Evolutionary conservation across 2,797 vertebrate species (phyloP), one percentile per base, ranked within the genome.

Genomic region (Peromyscus attwateri): DNA sequence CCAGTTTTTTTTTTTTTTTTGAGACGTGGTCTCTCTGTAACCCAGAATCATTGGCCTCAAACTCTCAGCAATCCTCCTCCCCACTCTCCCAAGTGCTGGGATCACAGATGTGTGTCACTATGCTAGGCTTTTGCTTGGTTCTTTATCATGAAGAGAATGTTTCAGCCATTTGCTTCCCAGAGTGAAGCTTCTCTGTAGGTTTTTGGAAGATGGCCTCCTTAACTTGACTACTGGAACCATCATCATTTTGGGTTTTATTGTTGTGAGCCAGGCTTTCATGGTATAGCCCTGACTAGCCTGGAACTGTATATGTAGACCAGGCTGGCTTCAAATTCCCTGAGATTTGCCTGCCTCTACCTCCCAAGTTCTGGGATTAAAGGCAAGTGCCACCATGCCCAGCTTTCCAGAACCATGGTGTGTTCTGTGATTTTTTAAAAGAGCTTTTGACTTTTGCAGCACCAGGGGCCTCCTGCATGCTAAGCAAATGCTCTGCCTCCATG

Each of bases 91-190:
- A 34, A 27, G 57, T n/a, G 60, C 52, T 55, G 52, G 43, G 43
- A 29, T 49, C 66, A 8, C 25, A 29, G 13, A 27, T 52, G 34
- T 37, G 14, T 21, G 16, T 64, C 25, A 66, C 23, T 29, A 66
- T 19, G 43, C 25, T 11, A 23, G 76, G 6, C 2, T 73, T 46
- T 52, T 19, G 23, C 8, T 60, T 31, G 0, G 2, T 6, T 40
- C 64, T 84, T 25, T 34, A 21, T 40, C 19, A 25, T 34, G 11
- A 83, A 40, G 55, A 25, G 62, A 9, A 13, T 0, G 31, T 77
- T 25, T 66, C 17, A 13, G 9, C 70, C 1, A 11, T 25, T n/a
- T 1, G 2, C 55, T 14, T 3, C 21, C 3, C 4, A 43, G 13
- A 17, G 19, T 6, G 17, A 17, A 7, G 4, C 9, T 43, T 64